Percentiles rank a stretch among this genome's conserved stretches.
Evolutionary conservation across 2,888 invertebrate genomes (phyloP).

Genomic region (Pollenia amentaria): DNA sequence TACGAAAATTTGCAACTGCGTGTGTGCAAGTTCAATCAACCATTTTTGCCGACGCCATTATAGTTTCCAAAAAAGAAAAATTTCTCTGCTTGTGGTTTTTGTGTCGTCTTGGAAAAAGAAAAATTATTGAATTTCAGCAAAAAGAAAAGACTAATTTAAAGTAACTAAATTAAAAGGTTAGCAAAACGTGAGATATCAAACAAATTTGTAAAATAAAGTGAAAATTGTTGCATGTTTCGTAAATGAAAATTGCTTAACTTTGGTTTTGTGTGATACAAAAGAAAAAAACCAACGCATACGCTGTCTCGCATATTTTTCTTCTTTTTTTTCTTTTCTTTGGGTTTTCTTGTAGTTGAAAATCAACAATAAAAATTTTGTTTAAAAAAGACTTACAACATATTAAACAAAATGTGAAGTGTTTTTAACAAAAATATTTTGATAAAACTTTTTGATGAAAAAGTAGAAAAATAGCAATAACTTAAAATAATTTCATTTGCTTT

Average conservation of each 20-base stretch:
- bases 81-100: conserved; percentile 79
- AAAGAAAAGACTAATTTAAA: conserved; percentile 21
- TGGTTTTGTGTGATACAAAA: conserved; percentile 25
- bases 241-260: neutral
- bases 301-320: conserved; percentile 59
- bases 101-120: conserved; percentile 76
- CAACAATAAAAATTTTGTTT: conserved; percentile 29
- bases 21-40: conserved; percentile 68
- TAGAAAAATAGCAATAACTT: neutral
- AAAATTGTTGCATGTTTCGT: neutral
- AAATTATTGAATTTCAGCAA: conserved; percentile 62
- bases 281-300: conserved; percentile 62
- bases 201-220: neutral
- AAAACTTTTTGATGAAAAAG: neutral
- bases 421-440: neutral
- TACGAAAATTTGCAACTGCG: conserved; percentile 47
- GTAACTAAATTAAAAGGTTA: conserved; percentile 37
- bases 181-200: neutral
- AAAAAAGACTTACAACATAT: neutral
- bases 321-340: conserved; percentile 1
- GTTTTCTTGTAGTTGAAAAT: conserved; percentile 11
- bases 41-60: conserved; percentile 84
- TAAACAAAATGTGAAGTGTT: neutral
- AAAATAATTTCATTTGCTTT: conserved; percentile 9
- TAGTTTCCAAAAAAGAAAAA: conserved; percentile 81